These are phyloP conservation scores for Clitarchus hookeri DNA, from an alignment of 2,888 invertebrate genomes.

Conservation along the genomic window DNA sequence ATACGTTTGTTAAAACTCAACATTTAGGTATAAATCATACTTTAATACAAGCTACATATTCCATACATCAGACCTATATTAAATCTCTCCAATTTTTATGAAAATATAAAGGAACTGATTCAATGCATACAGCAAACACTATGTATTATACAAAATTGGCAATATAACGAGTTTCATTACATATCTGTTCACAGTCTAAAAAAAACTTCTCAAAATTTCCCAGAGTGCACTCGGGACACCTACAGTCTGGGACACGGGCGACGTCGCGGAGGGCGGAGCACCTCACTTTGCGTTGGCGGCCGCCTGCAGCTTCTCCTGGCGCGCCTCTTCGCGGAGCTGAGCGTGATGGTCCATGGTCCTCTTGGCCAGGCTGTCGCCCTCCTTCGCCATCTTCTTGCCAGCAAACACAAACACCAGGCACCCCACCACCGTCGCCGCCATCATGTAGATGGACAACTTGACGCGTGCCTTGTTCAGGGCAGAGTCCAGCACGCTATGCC, in stretches of 20 bases:
- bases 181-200: background rate
- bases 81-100: background rate
- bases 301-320: background rate
- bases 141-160: background rate
- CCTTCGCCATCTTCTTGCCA: constrained; percentile 1
- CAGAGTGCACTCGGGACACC: background rate
- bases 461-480: constrained; percentile 16
- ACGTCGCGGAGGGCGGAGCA: background rate
- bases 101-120: background rate
- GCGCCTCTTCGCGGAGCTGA: background rate
- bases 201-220: background rate
- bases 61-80: background rate
- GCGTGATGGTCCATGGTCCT: constrained; percentile 11
- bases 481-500: background rate
- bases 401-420: background rate
- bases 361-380: constrained; percentile 17
- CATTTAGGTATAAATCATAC: background rate
- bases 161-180: background rate
- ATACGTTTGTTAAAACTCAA: background rate
- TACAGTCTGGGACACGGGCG: background rate
- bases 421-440: background rate
- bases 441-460: constrained; percentile 15
- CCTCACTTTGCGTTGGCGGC: background rate
- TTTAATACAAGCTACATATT: background rate
- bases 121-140: background rate